These are phyloP conservation scores for Tetragnatha versicolor DNA, from an alignment of 1,140 invertebrate species.

Conservation along the genomic window DNA sequence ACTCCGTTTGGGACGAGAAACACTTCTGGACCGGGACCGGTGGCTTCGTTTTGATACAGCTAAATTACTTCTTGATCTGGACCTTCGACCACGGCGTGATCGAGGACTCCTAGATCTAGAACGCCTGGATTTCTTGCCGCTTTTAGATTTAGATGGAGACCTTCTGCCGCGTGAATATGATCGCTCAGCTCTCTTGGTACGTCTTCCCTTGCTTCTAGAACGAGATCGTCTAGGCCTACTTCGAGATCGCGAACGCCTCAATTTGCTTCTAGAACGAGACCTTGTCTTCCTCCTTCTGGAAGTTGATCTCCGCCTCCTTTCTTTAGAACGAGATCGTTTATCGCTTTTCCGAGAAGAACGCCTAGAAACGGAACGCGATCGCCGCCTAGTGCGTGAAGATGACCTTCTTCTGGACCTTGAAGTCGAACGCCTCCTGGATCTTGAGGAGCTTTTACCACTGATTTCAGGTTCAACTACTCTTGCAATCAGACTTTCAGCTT, in stretches of 20 bases:
- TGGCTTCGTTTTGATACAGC: not conserved
- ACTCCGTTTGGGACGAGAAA: slow-evolving; percentile 11
- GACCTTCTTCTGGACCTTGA: slow-evolving; percentile 55
- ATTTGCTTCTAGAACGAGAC: not conserved
- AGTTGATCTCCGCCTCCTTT: slow-evolving; percentile 5
- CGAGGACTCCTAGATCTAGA: slow-evolving; percentile 28
- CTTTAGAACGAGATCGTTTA: slow-evolving; percentile 58
- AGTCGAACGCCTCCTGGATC: slow-evolving; percentile 36
- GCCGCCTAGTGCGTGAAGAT: slow-evolving; percentile 57
- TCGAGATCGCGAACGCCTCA: slow-evolving; percentile 20
- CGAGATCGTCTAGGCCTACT: slow-evolving; percentile 7
- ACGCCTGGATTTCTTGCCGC: not conserved
- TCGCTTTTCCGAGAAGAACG: slow-evolving; percentile 59
- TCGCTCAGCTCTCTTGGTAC: slow-evolving; percentile 9
- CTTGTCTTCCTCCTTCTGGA: slow-evolving; percentile 5
- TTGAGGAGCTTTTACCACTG: slow-evolving; percentile 13
- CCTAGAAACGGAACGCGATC: slow-evolving; percentile 57
- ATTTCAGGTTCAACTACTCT: slow-evolving; percentile 83
- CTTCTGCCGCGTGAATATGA: slow-evolving; percentile 14
- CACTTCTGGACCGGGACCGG: not conserved
- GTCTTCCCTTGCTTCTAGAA: slow-evolving; percentile 19
- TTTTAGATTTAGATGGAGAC: slow-evolving; percentile 6
- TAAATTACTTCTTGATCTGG: slow-evolving; percentile 24
- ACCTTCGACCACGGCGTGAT: slow-evolving; percentile 23
- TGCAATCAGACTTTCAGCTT: slow-evolving; percentile 91